These are phyloP conservation scores for Delia radicum DNA, from an alignment of 1,140 invertebrate species.

Conservation along the genomic window DNA sequence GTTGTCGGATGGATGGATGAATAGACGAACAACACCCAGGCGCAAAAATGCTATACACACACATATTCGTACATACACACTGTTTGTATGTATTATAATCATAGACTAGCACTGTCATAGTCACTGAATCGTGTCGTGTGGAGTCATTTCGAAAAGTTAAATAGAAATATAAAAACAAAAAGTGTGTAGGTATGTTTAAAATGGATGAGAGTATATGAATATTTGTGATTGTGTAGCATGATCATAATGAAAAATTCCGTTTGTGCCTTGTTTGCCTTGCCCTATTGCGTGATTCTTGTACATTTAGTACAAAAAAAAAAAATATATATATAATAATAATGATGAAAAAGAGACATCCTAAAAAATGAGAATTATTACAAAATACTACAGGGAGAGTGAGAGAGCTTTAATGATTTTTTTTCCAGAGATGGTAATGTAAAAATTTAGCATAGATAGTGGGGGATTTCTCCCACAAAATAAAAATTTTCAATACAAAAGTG, in stretches of 20 bases:
- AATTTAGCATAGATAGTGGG: too few relatives aligned
- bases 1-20: neutral
- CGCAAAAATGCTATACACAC: too few relatives aligned
- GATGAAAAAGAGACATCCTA: too few relatives aligned
- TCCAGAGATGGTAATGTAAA: too few relatives aligned
- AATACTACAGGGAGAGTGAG: too few relatives aligned
- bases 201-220: neutral
- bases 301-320: constrained; percentile 1
- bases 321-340: neutral
- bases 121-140: constrained; percentile 25
- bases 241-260: constrained; percentile 21
- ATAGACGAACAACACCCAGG: constrained; percentile 4
- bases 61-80: too few relatives aligned
- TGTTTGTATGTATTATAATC: too few relatives aligned
- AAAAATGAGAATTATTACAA: too few relatives aligned
- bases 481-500: too few relatives aligned
- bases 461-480: too few relatives aligned
- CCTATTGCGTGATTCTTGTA: constrained; percentile 52
- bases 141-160: neutral
- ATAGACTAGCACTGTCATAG: neutral
- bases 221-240: neutral
- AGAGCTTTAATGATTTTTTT: too few relatives aligned
- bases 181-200: neutral
- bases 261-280: constrained; percentile 32
- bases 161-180: neutral